A percentile compares a stretch with the other conserved stretches of the same genome.
Evolutionary conservation across 1,140 invertebrate species (phyloP).

Genomic region (Coenobita brevimanus): DNA sequence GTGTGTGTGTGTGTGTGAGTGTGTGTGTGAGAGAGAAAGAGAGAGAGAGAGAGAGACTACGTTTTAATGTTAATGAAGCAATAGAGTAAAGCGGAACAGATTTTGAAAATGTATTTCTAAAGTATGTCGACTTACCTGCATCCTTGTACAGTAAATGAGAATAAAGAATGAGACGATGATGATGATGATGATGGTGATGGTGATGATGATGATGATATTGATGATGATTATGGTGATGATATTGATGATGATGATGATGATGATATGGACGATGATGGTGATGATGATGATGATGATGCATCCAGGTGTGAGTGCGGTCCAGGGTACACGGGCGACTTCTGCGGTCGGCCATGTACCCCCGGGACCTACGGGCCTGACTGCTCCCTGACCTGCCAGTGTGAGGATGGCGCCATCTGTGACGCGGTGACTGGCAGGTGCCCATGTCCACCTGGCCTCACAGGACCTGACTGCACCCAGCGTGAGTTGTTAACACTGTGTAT

Average conservation of each 20-base stretch:
- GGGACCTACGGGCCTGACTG: conserved; percentile 80
- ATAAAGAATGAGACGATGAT: not conserved
- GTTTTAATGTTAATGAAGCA: too few species aligned
- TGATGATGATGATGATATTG: too few species aligned
- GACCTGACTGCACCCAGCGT: conserved; percentile 84
- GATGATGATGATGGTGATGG: not conserved
- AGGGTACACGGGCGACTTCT: conserved; percentile 81
- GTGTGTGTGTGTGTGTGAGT: too few species aligned
- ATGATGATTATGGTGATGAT: too few species aligned
- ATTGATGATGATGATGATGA: too few species aligned
- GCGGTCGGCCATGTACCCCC: conserved; percentile 81
- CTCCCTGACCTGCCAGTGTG: conserved; percentile 84
- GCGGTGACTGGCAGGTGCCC: conserved; percentile 87
- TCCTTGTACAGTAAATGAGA: too few species aligned
- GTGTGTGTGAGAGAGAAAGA: not conserved
- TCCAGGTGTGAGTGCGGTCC: conserved; percentile 79
- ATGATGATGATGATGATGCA: too few species aligned
- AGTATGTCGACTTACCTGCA: too few species aligned
- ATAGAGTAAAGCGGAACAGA: too few species aligned
- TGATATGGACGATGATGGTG: too few species aligned
- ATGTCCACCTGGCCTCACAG: conserved; percentile 83
- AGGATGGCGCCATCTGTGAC: conserved; percentile 85
- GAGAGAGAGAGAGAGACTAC: too few species aligned
- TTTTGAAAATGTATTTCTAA: too few species aligned
- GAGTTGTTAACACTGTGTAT: conserved; percentile 74